These are phyloP conservation scores for Oxygymnocypris stewartii DNA, from an alignment of 2,113 vertebrate genomes.

Conservation along the genomic window DNA sequence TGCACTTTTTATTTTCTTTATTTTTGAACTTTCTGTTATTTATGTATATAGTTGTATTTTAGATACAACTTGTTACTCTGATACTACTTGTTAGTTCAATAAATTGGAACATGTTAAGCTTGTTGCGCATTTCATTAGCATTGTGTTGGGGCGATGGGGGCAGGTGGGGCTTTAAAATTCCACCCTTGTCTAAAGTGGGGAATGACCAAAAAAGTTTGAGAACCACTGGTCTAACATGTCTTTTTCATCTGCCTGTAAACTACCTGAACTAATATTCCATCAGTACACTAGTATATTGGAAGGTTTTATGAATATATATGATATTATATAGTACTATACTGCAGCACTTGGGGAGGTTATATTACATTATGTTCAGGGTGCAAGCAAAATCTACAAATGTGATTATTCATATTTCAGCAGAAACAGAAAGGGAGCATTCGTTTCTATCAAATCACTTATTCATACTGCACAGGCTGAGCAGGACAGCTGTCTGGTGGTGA, in stretches of 20 bases:
- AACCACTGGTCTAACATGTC: not conserved
- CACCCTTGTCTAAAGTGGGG: too few relatives aligned
- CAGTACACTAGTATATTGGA: not conserved
- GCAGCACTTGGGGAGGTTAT: not conserved
- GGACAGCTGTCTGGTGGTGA: conserved; percentile 15
- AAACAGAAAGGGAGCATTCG: not conserved
- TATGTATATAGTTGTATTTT: too few relatives aligned
- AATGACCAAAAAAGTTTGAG: too few relatives aligned
- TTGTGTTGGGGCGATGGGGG: too few relatives aligned
- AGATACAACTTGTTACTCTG: too few relatives aligned
- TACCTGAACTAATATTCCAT: not conserved
- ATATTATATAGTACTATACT: not conserved
- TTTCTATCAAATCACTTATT: conserved; percentile 20
- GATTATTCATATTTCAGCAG: conserved; percentile 14
- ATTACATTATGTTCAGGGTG: not conserved
- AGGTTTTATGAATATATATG: not conserved
- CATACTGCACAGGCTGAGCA: not conserved
- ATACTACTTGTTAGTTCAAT: too few relatives aligned
- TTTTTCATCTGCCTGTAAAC: not conserved
- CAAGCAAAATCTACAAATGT: not conserved
- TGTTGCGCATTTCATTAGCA: too few relatives aligned
- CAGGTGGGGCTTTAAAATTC: too few relatives aligned
- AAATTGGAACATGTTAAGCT: too few relatives aligned
- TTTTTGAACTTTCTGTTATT: too few relatives aligned
- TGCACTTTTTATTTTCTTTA: too few relatives aligned